Evolutionary conservation across 2,888 invertebrate species (phyloP).

Genomic region (Schizotus pectinicornis): DNA sequence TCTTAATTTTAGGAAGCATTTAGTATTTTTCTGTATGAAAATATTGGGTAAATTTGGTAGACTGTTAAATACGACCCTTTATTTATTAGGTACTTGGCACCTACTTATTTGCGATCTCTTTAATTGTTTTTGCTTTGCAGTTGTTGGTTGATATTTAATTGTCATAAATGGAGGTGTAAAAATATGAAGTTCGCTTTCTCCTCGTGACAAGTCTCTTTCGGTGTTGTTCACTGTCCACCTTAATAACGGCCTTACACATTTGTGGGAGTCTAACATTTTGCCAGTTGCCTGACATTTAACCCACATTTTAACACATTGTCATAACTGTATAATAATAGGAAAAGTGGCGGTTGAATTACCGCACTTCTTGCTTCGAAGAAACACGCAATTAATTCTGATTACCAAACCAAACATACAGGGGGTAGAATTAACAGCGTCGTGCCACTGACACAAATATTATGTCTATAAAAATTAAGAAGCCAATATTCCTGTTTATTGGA

Average conservation of each 20-base stretch:
- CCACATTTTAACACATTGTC: conserved; percentile 7
- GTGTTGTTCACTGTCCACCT: neutral
- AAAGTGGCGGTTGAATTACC: neutral
- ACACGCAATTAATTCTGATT: neutral
- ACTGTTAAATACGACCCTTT: too few species aligned
- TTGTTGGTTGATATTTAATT: neutral
- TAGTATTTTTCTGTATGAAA: too few species aligned
- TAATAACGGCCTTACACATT: neutral
- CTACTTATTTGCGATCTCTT: too few species aligned
- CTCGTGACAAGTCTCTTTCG: neutral
- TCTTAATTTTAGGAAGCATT: too few species aligned
- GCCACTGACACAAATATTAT: too few species aligned
- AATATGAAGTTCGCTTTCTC: neutral
- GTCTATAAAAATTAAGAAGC: too few species aligned
- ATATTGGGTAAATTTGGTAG: too few species aligned
- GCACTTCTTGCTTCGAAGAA: too few species aligned
- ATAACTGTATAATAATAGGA: conserved; percentile 1
- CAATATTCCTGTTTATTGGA: too few species aligned
- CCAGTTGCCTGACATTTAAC: conserved; percentile 4
- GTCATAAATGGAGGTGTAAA: neutral
- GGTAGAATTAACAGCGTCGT: neutral
- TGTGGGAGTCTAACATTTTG: neutral
- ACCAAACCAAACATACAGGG: neutral
- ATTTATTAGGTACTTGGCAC: too few species aligned
- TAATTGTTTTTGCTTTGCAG: too few species aligned